Evolutionary conservation across 2,888 invertebrate genomes (phyloP), one percentile per base, ranked within the genome.

Genomic region (Phaonia tiefii): DNA sequence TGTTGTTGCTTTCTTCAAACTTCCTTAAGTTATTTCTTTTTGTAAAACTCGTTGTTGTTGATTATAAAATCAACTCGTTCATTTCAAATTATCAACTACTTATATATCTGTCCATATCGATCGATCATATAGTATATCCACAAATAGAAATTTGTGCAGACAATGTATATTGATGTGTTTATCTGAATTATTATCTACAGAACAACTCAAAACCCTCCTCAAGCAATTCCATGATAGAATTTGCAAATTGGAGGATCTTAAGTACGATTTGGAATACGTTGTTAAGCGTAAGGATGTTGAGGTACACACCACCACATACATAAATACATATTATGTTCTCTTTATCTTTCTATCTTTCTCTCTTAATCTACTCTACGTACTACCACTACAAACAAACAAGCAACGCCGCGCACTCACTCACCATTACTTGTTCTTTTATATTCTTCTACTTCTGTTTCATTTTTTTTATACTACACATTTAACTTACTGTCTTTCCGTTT

Each of bases 261-360:
- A 99, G 93, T 99, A 96, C 93, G 99, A 99, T 94, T 94, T 99
- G 94, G 99, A 99, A 94, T 96, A 96, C 94, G 93, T 96, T 93
- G 98, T 99, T 92, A 96, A 97, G 93, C 96, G 96, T 94, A 99
- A 99, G 96, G 99, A 99, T 92, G 95, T 95, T 92, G 98, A 99
- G 97, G 98, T 99, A 96, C 94, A 93, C 90, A 87, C 84, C 51
- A 39, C 74, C 79, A 80, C 75, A 71, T 56, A 74, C 71, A 72
- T 72, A 82, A 83, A 79, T 54, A 70, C 44, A 31, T 31, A 31
- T 8, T 5, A 5, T 5, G 31, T 31, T 31, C 31, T 31, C 8
- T 31, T 31, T 31, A 5, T 31, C 3, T 5, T 5, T 31, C 8
- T 5, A 3, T 31, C 31, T 31, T 31, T 31, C 31, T 31, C 44